These are phyloP conservation scores for Urocynchramus pylzowi DNA, from an alignment of 2,113 vertebrate genomes.

Conservation along the genomic window DNA sequence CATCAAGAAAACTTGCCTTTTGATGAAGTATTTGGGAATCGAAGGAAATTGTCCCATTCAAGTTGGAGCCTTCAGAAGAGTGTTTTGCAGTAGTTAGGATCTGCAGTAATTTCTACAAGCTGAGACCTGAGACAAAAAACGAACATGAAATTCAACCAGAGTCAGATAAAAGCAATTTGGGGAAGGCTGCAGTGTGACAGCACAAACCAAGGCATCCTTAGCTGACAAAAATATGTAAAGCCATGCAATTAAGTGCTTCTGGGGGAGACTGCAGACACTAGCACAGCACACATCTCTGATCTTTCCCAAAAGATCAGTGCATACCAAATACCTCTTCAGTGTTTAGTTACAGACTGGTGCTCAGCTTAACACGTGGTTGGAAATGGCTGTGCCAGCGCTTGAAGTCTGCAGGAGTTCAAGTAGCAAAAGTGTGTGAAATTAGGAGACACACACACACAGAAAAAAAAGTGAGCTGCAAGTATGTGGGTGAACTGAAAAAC, in stretches of 20 bases:
- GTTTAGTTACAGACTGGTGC: not conserved
- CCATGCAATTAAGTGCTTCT: not conserved
- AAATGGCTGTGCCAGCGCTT: not conserved
- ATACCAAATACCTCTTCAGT: not conserved
- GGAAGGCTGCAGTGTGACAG: not conserved
- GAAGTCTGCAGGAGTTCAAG: not conserved
- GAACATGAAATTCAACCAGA: not conserved
- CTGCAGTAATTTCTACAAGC: not conserved
- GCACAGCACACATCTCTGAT: not conserved
- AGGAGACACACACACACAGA: not conserved
- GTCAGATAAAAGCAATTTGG: not conserved
- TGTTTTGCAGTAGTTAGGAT: not conserved
- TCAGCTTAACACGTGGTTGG: not conserved
- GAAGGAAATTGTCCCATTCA: not conserved
- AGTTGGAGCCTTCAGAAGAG: not conserved
- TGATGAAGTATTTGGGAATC: not conserved
- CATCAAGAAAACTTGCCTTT: not conserved
- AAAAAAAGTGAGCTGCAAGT: not conserved
- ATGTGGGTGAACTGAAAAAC: not conserved
- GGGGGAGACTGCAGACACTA: not conserved
- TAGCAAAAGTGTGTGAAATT: not conserved
- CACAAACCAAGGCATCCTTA: not conserved
- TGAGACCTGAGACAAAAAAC: not conserved
- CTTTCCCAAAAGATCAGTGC: not conserved
- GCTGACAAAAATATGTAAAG: not conserved